Percentiles rank a stretch among this genome's conserved stretches.
Evolutionary conservation across 2,797 vertebrate genomes (phyloP).

Genomic region (Cygnus olor): DNA sequence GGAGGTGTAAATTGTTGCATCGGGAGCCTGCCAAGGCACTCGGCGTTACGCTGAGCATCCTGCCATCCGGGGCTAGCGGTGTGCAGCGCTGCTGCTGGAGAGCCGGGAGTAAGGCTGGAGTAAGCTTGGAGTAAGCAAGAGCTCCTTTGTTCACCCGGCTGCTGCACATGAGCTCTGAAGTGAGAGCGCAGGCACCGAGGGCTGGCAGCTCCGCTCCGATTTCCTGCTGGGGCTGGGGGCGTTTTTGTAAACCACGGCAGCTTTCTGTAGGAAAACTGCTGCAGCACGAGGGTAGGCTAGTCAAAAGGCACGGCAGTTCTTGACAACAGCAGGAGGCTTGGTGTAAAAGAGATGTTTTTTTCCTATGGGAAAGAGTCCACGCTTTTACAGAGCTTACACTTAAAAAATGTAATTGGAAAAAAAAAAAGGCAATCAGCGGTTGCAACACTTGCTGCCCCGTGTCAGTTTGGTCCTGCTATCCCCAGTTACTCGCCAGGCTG

Average conservation of each 20-base stretch:
- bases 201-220: too few relatives aligned
- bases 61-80: accelerated
- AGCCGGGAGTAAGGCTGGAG: too few relatives aligned
- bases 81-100: too few relatives aligned
- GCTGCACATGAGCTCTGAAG: too few relatives aligned
- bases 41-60: neutral
- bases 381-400: neutral
- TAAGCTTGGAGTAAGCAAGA: neutral
- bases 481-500: neutral
- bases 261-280: neutral
- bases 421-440: neutral
- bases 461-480: neutral
- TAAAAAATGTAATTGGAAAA: neutral
- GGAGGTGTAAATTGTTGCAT: neutral
- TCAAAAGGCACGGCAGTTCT: neutral
- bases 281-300: neutral
- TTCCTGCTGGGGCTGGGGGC: neutral
- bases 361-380: neutral
- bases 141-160: neutral
- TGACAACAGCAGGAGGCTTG: neutral
- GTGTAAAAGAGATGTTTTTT: neutral
- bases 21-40: neutral
- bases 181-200: too few relatives aligned
- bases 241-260: neutral
- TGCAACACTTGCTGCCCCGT: neutral